phyloP scores from a whole-genome alignment of 2,888 invertebrate species.

The Archips crataeganus region DNA sequence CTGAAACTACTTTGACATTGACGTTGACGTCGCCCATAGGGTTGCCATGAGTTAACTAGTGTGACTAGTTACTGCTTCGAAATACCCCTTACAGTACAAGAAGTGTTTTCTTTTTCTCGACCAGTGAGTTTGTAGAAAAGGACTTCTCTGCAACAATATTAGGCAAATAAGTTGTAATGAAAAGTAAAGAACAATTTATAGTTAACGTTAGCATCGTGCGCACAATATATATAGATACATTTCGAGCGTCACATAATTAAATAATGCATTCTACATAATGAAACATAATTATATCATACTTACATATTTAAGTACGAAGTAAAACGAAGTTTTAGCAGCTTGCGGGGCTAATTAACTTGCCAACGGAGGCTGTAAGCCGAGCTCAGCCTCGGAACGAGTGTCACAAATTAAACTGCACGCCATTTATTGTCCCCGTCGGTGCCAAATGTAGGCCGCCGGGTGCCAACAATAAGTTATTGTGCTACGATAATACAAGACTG shows the following conservation, averaged over 20 bases:
- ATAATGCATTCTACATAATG: no score
- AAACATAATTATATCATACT: no score
- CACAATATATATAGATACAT: no score
- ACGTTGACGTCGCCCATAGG: slow-evolving; percentile 17
- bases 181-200: no score
- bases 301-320: no score
- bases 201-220: no score
- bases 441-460: slow-evolving; percentile 1
- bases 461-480: slow-evolving; percentile 5
- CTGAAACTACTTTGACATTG: slow-evolving; percentile 33
- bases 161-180: no score
- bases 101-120: neutral
- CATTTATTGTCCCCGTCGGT: neutral
- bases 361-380: neutral
- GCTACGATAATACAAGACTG: neutral
- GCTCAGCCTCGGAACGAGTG: neutral
- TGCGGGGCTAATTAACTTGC: neutral
- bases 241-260: no score
- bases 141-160: no score
- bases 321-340: neutral
- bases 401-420: slow-evolving; percentile 6
- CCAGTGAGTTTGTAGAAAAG: no score
- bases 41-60: slow-evolving; percentile 33
- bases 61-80: neutral
- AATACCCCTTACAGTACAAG: neutral